Percentiles rank a stretch among this genome's conserved stretches.
Conservation (phyloP, 2,113 vertebrate genomes). For the Todiramphus chloris region DNA sequence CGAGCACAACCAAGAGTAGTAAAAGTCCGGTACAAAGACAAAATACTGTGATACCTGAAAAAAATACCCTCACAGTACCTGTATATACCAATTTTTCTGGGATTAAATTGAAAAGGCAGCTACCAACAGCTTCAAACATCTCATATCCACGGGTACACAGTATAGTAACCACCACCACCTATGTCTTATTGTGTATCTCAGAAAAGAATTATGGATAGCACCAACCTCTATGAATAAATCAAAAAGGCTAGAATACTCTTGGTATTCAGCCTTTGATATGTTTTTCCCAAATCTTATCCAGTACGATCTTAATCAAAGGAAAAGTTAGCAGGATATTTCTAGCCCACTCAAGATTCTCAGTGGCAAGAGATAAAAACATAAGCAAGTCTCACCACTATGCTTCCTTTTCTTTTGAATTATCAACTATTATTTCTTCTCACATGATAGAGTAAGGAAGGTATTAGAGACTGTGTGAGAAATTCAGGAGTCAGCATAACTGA, state of each 20-base stretch:
- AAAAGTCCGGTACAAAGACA: not conserved
- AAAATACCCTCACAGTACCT: not conserved
- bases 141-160: not conserved
- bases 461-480: not conserved
- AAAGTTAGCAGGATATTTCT: not conserved
- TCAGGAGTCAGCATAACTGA: not conserved
- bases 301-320: not conserved
- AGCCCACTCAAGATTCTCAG: not conserved
- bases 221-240: not conserved
- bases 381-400: not conserved
- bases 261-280: not conserved
- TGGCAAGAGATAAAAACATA: not conserved
- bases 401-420: not conserved
- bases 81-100: not conserved
- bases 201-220: not conserved
- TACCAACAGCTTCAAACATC: not conserved
- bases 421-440: not conserved
- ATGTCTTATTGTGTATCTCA: not conserved
- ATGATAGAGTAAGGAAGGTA: not conserved
- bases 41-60: not conserved
- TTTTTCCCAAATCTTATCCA: not conserved
- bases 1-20: not conserved
- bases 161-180: not conserved
- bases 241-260: not conserved
- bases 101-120: not conserved